phyloP scores from a whole-genome alignment of 2,113 vertebrate species.

The Cyanocitta stelleri region DNA sequence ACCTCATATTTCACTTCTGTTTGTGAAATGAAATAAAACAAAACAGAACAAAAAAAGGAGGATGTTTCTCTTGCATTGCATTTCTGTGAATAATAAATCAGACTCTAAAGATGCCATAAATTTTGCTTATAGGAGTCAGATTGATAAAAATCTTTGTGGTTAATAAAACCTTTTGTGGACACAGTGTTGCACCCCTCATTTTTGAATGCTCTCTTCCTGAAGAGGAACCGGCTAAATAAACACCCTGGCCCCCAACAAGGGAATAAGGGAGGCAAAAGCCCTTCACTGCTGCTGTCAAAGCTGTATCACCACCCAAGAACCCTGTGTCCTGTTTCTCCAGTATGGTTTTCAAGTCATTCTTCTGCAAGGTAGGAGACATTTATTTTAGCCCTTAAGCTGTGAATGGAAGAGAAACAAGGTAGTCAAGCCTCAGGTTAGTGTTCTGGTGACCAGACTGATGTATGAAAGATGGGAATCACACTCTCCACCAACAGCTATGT shows the following conservation, averaged over 20 bases:
- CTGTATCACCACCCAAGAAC: not conserved
- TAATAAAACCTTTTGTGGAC: not conserved
- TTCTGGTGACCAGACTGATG: not conserved
- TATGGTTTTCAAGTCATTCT: not conserved
- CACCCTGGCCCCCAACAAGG: not conserved
- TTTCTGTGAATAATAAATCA: not conserved
- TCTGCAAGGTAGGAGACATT: not conserved
- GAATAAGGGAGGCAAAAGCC: not conserved
- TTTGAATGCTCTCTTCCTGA: not conserved
- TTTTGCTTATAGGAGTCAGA: not conserved
- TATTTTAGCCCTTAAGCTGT: not conserved
- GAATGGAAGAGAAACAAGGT: not conserved
- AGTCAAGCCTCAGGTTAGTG: not conserved
- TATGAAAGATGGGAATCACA: not conserved
- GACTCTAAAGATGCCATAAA: not conserved
- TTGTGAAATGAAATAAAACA: not conserved
- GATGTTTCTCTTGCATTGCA: not conserved
- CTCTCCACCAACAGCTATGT: not conserved
- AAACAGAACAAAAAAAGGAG: not conserved
- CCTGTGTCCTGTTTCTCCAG: not conserved
- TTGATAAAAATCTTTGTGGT: not conserved
- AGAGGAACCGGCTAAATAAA: not conserved
- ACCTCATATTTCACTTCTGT: not conserved
- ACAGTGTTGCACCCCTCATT: not conserved
- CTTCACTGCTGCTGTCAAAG: not conserved